Evolutionary conservation across 2,797 vertebrate genomes (phyloP).

Genomic region (Phoxinus dragarum): DNA sequence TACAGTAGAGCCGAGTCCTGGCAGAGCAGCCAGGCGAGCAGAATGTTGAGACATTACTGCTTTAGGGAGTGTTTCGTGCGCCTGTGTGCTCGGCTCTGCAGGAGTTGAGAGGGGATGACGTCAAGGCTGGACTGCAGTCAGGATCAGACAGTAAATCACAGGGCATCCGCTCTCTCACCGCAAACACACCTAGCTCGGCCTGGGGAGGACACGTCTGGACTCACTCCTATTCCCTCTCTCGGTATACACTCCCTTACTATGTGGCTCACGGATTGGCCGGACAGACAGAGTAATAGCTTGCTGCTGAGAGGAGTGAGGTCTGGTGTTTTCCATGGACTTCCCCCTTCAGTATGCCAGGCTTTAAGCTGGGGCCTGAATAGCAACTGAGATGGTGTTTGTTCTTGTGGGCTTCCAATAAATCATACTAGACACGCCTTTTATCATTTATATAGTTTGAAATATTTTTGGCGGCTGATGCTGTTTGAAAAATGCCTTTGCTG

Average conservation of each 20-base stretch:
- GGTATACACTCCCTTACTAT: conserved; percentile 34
- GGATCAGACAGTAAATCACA: conserved; percentile 75
- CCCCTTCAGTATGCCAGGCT: conserved; percentile 49
- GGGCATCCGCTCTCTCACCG: conserved; percentile 49
- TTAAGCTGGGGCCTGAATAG: conserved; percentile 33
- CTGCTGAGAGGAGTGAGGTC: conserved; percentile 23
- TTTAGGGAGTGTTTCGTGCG: conserved; percentile 57
- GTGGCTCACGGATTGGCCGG: conserved; percentile 32
- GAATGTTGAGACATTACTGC: conserved; percentile 60
- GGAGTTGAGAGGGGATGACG: conserved; percentile 48
- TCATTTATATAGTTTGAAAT: conserved; percentile 45
- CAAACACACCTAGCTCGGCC: conserved; percentile 54
- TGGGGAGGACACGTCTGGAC: conserved; percentile 49
- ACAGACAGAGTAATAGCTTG: conserved; percentile 27
- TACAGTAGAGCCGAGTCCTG: conserved; percentile 23
- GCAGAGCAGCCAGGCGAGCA: conserved; percentile 31
- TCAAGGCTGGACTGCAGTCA: conserved; percentile 61
- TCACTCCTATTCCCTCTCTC: conserved; percentile 26
- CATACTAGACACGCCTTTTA: conserved; percentile 39
- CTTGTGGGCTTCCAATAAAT: conserved; percentile 39
- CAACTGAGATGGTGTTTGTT: conserved; percentile 32
- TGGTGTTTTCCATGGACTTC: conserved; percentile 60
- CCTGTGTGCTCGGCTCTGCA: conserved; percentile 59
- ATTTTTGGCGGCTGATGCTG: conserved; percentile 42
- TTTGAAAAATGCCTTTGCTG: conserved; percentile 35